Conservation (phyloP, 1,140 invertebrate genomes). For the Hylaeus anthracinus region DNA sequence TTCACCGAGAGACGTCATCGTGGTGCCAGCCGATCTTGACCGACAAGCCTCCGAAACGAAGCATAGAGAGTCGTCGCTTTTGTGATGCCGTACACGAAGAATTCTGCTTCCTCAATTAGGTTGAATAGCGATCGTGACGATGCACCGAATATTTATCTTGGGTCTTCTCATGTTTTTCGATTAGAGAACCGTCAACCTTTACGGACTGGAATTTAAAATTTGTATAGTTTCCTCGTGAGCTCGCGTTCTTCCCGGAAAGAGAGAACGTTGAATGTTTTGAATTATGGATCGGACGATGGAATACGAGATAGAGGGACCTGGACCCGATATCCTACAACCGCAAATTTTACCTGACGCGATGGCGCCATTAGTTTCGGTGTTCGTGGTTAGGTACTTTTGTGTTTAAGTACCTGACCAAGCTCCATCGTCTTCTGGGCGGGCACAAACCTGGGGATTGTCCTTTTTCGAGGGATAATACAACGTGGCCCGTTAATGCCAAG, state of each 20-base stretch:
- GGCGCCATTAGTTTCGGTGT: conserved; percentile 49
- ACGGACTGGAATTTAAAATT: too few relatives aligned
- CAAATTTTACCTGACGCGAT: conserved; percentile 40
- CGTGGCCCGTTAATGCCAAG: conserved; percentile 60
- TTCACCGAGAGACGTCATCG: too few relatives aligned
- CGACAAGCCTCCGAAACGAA: background rate
- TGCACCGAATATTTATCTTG: too few relatives aligned
- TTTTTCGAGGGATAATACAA: conserved; percentile 59
- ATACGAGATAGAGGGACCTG: conserved; percentile 12
- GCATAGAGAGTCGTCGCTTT: too few relatives aligned
- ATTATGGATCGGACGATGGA: conserved; percentile 14
- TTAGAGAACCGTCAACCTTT: too few relatives aligned
- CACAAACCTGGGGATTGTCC: conserved; percentile 44
- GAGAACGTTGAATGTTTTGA: conserved; percentile 23
- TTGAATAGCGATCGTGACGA: too few relatives aligned
- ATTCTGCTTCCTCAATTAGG: too few relatives aligned
- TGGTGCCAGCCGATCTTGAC: too few relatives aligned
- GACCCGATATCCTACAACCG: conserved; percentile 22
- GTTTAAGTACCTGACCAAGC: conserved; percentile 32
- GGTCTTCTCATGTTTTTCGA: too few relatives aligned
- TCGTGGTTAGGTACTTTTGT: conserved; percentile 46
- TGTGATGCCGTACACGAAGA: too few relatives aligned
- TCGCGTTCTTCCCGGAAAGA: background rate
- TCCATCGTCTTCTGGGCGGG: conserved; percentile 3
- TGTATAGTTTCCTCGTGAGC: background rate